Evolutionary conservation across 1,140 invertebrate species (phyloP).

Genomic region (Riptortus pedestris): DNA sequence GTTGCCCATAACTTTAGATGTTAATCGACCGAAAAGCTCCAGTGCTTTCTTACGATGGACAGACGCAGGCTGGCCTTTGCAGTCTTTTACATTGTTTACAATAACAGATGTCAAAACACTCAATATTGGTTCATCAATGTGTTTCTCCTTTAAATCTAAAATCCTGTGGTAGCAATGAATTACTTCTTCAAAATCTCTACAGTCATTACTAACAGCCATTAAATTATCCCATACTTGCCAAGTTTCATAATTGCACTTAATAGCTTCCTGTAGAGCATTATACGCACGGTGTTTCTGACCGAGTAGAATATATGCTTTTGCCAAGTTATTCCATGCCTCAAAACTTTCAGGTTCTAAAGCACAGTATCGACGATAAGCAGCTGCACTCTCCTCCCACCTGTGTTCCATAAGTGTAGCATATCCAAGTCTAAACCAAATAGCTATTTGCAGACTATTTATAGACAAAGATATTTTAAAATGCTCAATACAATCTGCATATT

Average conservation of each 20-base stretch:
- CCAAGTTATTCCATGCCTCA: slow-evolving; percentile 96
- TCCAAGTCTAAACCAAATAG: slow-evolving; percentile 75
- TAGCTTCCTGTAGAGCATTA: slow-evolving; percentile 71
- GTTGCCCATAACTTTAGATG: slow-evolving; percentile 50
- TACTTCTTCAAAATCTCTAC: slow-evolving; percentile 59
- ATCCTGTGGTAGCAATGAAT: slow-evolving; percentile 73
- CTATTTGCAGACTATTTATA: slow-evolving; percentile 73
- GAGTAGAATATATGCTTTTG: slow-evolving; percentile 80
- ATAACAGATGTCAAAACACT: slow-evolving; percentile 62
- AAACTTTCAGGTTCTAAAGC: slow-evolving; percentile 76
- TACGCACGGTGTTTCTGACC: slow-evolving; percentile 78
- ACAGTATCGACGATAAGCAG: slow-evolving; percentile 76
- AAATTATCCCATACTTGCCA: slow-evolving; percentile 98
- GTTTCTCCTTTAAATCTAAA: slow-evolving; percentile 72
- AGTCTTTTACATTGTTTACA: slow-evolving; percentile 43
- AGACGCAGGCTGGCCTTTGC: slow-evolving; percentile 22
- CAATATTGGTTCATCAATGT: slow-evolving; percentile 67
- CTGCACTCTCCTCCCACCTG: slow-evolving; percentile 71
- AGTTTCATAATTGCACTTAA: slow-evolving; percentile 88
- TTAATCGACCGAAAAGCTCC: slow-evolving; percentile 72
- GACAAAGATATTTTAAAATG: slow-evolving; percentile 70
- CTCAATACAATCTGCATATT: slow-evolving; percentile 63
- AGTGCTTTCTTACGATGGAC: slow-evolving; percentile 46
- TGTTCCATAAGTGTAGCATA: slow-evolving; percentile 69
- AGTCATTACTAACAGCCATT: slow-evolving; percentile 68